Evolutionary conservation across 2,113 vertebrate genomes (phyloP).

Genomic region (Cochlearius cochlearius): DNA sequence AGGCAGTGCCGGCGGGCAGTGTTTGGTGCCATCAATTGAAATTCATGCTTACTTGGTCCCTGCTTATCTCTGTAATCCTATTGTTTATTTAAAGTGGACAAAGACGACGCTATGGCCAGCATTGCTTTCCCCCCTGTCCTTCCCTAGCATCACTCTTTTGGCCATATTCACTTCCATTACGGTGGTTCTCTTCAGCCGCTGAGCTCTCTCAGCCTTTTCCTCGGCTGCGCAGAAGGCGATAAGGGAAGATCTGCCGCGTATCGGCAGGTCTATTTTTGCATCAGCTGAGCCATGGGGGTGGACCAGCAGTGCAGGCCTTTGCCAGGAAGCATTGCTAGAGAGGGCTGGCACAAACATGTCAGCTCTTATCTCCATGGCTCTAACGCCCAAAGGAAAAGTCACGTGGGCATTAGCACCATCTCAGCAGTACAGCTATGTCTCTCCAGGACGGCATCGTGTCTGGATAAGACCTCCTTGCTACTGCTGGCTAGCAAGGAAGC

Average conservation of each 20-base stretch:
- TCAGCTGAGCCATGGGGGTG: not conserved
- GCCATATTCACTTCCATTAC: not conserved
- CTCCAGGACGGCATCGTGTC: not conserved
- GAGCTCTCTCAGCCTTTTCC: not conserved
- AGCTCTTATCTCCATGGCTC: not conserved
- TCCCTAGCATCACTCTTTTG: not conserved
- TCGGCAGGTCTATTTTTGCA: not conserved
- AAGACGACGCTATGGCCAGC: not conserved
- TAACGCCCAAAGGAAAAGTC: not conserved
- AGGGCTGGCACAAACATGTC: not conserved
- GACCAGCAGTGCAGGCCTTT: not conserved
- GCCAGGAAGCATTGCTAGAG: not conserved
- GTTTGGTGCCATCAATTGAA: not conserved
- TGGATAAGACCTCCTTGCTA: not conserved
- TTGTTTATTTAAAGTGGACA: not conserved
- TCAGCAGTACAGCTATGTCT: not conserved
- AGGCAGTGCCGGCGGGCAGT: not conserved
- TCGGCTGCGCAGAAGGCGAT: not conserved
- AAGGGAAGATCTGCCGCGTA: not conserved
- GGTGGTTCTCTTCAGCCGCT: not conserved
- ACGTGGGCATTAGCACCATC: fast-evolving
- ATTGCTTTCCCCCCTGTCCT: not conserved
- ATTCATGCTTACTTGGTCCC: not conserved
- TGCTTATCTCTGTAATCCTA: not conserved
- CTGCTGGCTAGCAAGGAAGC: not conserved